Evolutionary conservation across 2,888 invertebrate genomes (phyloP).

Genomic region (Coecobrya sp.): DNA sequence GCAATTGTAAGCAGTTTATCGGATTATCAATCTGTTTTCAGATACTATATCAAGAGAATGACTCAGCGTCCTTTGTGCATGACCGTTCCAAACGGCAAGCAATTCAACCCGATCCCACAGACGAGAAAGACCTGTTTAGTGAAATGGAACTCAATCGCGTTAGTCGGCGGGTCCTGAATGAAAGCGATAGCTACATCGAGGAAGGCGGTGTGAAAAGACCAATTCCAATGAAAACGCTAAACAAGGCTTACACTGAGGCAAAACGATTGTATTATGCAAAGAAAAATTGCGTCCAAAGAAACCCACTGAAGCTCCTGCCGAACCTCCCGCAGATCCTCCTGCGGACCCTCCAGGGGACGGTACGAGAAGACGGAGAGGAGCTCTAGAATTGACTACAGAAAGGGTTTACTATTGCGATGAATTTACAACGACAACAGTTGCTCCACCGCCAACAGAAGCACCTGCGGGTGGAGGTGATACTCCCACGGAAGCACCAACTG

Average conservation of each 20-base stretch:
- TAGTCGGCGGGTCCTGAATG: constrained; percentile 54
- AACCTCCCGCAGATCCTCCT: constrained; percentile 34
- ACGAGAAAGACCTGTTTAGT: background rate
- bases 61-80: no score
- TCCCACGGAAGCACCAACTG: no score
- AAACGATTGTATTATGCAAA: constrained; percentile 30
- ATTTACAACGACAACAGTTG: constrained; percentile 6
- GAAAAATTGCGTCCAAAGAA: constrained; percentile 54
- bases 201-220: constrained; percentile 34
- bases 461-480: no score
- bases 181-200: constrained; percentile 36
- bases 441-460: background rate
- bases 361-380: background rate
- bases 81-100: constrained; percentile 6
- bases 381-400: background rate
- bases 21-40: background rate
- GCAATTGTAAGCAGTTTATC: no score
- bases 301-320: constrained; percentile 14
- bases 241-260: constrained; percentile 35
- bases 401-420: constrained; percentile 38
- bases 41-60: background rate
- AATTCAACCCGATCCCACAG: background rate
- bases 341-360: background rate
- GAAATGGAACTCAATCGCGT: constrained; percentile 11
- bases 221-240: constrained; percentile 52